These are phyloP conservation scores for Aphidius gifuensis DNA, from an alignment of 1,140 invertebrate species.

Conservation along the genomic window DNA sequence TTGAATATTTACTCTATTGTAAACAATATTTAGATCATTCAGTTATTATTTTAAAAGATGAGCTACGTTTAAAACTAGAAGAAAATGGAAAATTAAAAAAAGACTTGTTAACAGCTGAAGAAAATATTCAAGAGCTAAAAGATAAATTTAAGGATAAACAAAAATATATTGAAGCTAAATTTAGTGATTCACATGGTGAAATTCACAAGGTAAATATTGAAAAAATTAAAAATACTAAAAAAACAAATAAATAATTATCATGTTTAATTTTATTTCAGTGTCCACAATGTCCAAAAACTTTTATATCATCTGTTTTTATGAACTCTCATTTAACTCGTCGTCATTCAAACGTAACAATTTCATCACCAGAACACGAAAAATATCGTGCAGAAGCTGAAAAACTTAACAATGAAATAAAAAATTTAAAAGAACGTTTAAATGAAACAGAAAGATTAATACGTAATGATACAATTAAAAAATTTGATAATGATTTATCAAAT, in stretches of 20 bases:
- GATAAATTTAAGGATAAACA: constrained; percentile 38
- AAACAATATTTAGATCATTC: constrained; percentile 67
- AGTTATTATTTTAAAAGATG: constrained; percentile 62
- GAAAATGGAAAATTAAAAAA: constrained; percentile 48
- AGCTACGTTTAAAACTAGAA: constrained; percentile 57
- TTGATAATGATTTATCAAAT: constrained; percentile 36
- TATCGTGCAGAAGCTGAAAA: constrained; percentile 57
- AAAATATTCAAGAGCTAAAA: constrained; percentile 38
- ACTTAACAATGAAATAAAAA: constrained; percentile 59
- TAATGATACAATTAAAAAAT: constrained; percentile 43
- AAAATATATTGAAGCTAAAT: constrained; percentile 40
- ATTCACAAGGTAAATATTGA: constrained; percentile 49
- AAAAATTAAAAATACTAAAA: constrained; percentile 14
- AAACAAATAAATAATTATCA: neutral
- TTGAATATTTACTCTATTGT: constrained; percentile 69
- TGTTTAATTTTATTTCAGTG: constrained; percentile 36
- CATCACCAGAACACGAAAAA: constrained; percentile 41
- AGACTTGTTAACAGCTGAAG: constrained; percentile 29
- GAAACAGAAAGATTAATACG: constrained; percentile 56
- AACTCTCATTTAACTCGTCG: constrained; percentile 44
- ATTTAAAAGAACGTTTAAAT: constrained; percentile 59
- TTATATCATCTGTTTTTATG: constrained; percentile 44
- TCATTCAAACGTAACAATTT: constrained; percentile 35
- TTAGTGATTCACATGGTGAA: constrained; percentile 43
- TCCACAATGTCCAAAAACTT: constrained; percentile 49